phyloP scores from a whole-genome alignment of 2,113 vertebrate genomes.

The Melanerpes formicivorus region DNA sequence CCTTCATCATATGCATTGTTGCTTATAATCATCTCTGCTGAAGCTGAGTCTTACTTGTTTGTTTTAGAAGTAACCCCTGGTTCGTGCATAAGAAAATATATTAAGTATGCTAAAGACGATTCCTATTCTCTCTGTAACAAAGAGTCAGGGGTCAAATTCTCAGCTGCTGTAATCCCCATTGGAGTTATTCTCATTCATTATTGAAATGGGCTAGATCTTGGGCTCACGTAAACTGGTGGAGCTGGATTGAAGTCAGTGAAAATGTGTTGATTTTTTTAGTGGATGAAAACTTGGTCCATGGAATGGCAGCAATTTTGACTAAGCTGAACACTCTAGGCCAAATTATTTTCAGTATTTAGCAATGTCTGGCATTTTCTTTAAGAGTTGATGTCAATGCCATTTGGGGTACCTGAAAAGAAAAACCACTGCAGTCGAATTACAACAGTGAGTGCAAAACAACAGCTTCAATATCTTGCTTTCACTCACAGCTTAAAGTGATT shows the following conservation, averaged over 20 bases:
- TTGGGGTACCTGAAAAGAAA: background rate
- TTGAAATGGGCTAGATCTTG: constrained; percentile 42
- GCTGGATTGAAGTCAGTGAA: background rate
- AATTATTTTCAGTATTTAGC: constrained; percentile 18
- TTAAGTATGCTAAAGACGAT: constrained; percentile 47
- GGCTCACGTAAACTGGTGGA: background rate
- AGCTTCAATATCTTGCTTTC: background rate
- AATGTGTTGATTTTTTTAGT: background rate
- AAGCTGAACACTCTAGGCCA: background rate
- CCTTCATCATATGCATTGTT: background rate
- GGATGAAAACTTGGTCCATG: background rate
- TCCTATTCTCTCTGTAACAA: background rate
- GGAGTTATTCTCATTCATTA: constrained; percentile 46
- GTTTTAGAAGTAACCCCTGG: constrained; percentile 38
- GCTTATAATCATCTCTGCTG: background rate
- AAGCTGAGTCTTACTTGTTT: constrained; percentile 27
- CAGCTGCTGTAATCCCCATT: background rate
- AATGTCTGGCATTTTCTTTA: background rate
- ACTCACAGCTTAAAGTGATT: background rate
- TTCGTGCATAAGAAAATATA: constrained; percentile 42
- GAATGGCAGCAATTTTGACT: constrained; percentile 2
- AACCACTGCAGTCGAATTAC: background rate
- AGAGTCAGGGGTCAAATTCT: constrained; percentile 57
- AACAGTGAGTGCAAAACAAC: background rate
- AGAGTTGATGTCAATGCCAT: background rate